These are phyloP conservation scores for Leptocoma aspasia DNA, from an alignment of 2,113 vertebrate genomes.

Conservation along the genomic window DNA sequence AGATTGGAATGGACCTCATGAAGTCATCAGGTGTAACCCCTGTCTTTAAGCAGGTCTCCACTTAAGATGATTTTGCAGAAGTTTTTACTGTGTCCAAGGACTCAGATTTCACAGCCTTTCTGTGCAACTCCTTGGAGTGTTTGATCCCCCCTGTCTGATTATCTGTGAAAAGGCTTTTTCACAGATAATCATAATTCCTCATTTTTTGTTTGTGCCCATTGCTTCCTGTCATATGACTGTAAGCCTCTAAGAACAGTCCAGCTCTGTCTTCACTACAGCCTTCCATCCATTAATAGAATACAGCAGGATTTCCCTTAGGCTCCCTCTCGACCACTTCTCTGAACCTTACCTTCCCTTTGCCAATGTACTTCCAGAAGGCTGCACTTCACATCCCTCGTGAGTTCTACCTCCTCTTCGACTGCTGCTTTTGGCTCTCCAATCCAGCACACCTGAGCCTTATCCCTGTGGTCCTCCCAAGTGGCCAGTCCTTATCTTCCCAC, in stretches of 20 bases:
- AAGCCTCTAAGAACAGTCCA: neutral
- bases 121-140: neutral
- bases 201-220: neutral
- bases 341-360: neutral
- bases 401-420: neutral
- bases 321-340: neutral
- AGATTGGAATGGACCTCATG: neutral
- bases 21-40: neutral
- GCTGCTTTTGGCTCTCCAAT: neutral
- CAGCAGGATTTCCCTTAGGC: neutral
- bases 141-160: no score
- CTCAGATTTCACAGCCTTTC: neutral
- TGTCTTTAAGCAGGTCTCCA: neutral
- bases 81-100: neutral
- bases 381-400: neutral
- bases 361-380: neutral
- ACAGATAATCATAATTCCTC: neutral
- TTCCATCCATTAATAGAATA: neutral
- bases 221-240: rapidly evolving
- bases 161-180: no score
- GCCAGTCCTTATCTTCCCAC: neutral
- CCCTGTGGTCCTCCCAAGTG: neutral
- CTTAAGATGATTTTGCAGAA: neutral
- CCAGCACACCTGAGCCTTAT: neutral
- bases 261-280: neutral